A percentile compares a stretch with the other conserved stretches of the same genome.
Evolutionary conservation across 1,140 invertebrate genomes (phyloP).

Genomic region (Drosophila varians): DNA sequence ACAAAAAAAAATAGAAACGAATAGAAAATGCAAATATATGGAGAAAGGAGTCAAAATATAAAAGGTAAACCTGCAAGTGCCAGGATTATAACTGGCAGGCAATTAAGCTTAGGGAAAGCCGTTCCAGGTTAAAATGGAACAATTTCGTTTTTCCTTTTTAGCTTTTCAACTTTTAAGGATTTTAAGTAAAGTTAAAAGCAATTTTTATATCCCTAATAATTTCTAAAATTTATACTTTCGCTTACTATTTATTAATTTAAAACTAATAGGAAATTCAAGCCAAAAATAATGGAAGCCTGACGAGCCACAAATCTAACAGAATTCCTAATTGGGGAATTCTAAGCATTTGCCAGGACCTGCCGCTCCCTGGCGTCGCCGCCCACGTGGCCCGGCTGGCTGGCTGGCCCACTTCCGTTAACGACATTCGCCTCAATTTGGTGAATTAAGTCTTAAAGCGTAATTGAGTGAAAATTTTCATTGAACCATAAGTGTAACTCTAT

Average conservation of each 20-base stretch:
- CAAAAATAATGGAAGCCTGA: too few relatives aligned
- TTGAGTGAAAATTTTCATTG: conserved; percentile 82
- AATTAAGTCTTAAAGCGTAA: conserved; percentile 83
- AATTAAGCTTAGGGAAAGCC: not conserved
- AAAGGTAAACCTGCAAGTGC: not conserved
- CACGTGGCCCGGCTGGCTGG: too few relatives aligned
- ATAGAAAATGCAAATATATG: not conserved
- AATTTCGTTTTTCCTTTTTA: too few relatives aligned
- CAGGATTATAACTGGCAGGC: not conserved
- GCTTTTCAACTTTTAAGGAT: too few relatives aligned
- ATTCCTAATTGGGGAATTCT: not conserved
- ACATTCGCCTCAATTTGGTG: conserved; percentile 68
- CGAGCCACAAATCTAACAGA: not conserved
- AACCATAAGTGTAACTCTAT: conserved; percentile 53
- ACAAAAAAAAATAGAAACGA: not conserved
- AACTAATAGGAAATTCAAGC: not conserved
- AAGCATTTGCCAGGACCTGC: not conserved
- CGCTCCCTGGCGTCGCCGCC: conserved; percentile 28
- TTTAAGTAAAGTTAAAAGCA: too few relatives aligned
- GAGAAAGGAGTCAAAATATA: too few relatives aligned
- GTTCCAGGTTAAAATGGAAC: not conserved
- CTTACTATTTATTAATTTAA: too few relatives aligned
- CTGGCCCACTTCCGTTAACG: conserved; percentile 67
- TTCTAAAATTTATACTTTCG: too few relatives aligned
- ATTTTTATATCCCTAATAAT: too few relatives aligned